Evolutionary conservation across 2,888 invertebrate species (phyloP).

Genomic region (Hirtodrosophila duncani): DNA sequence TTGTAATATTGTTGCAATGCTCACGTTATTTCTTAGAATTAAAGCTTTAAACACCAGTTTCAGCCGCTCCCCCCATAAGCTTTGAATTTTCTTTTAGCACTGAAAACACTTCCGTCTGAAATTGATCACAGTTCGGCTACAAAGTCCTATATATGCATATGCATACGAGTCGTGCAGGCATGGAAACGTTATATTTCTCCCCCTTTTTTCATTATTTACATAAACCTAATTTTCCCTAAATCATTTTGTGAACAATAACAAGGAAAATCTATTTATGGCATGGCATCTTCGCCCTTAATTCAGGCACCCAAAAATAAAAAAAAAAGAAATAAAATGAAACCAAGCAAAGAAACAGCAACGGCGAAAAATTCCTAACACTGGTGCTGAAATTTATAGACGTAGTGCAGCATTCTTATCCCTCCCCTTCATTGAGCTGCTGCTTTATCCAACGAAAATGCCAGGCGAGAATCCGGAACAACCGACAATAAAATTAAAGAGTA

Average conservation of each 20-base stretch:
- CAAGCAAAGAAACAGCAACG: slow-evolving; percentile 18
- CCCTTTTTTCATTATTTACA: slow-evolving; percentile 74
- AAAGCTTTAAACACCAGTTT: background rate
- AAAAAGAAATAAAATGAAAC: slow-evolving; percentile 18
- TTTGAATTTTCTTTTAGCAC: slow-evolving; percentile 5
- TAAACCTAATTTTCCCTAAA: slow-evolving; percentile 78
- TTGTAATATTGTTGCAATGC: no score
- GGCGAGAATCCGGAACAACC: slow-evolving; percentile 45
- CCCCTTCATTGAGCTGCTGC: no score
- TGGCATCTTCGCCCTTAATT: slow-evolving; percentile 50
- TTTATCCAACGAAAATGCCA: slow-evolving; percentile 21
- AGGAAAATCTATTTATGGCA: slow-evolving; percentile 66
- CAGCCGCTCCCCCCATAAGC: background rate
- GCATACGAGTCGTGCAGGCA: slow-evolving; percentile 17
- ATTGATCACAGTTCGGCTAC: no score
- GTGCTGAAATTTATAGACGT: slow-evolving; percentile 59
- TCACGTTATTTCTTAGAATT: no score
- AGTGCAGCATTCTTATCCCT: slow-evolving; percentile 49
- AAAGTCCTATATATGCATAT: slow-evolving; percentile 16
- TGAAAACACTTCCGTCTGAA: slow-evolving; percentile 16
- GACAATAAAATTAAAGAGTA: slow-evolving; percentile 68
- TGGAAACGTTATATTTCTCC: slow-evolving; percentile 31
- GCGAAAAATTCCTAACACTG: slow-evolving; percentile 38
- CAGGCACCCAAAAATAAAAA: slow-evolving; percentile 19
- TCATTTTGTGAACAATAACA: slow-evolving; percentile 75